phyloP scores from a whole-genome alignment of 2,888 invertebrate species.

The Eretmocerus hayati region DNA sequence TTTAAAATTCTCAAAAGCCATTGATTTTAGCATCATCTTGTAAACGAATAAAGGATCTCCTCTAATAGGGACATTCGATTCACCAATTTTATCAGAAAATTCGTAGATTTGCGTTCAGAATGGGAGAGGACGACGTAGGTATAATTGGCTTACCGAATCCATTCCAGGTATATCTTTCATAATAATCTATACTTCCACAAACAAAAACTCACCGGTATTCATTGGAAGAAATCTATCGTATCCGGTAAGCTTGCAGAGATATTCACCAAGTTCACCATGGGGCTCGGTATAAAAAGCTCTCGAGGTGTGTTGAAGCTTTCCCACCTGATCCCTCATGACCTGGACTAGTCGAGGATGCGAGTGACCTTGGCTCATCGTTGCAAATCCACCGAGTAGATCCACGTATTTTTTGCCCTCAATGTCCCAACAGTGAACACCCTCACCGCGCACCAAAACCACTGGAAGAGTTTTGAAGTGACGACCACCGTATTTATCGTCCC shows the following conservation, averaged over 20 bases:
- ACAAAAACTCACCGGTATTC: constrained; percentile 70
- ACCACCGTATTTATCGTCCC: constrained; percentile 61
- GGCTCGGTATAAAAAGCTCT: constrained; percentile 69
- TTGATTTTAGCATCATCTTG: no score
- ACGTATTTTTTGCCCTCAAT: constrained; percentile 70
- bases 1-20: no score
- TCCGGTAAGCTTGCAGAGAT: constrained; percentile 62
- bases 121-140: no score
- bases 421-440: constrained; percentile 74
- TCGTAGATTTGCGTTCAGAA: no score
- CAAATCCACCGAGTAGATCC: constrained; percentile 75
- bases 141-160: no score
- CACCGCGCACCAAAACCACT: constrained; percentile 58
- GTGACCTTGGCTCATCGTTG: constrained; percentile 76
- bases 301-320: constrained; percentile 64
- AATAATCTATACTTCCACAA: no score
- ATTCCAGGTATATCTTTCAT: no score
- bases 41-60: no score
- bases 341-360: constrained; percentile 66
- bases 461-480: constrained; percentile 69
- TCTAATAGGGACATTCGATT: no score
- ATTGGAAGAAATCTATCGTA: constrained; percentile 75
- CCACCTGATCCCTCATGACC: constrained; percentile 54
- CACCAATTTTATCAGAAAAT: no score
- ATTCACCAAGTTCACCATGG: constrained; percentile 69